Evolutionary conservation across 2,888 invertebrate species (phyloP).

Genomic region (Sylvicola cinctus): DNA sequence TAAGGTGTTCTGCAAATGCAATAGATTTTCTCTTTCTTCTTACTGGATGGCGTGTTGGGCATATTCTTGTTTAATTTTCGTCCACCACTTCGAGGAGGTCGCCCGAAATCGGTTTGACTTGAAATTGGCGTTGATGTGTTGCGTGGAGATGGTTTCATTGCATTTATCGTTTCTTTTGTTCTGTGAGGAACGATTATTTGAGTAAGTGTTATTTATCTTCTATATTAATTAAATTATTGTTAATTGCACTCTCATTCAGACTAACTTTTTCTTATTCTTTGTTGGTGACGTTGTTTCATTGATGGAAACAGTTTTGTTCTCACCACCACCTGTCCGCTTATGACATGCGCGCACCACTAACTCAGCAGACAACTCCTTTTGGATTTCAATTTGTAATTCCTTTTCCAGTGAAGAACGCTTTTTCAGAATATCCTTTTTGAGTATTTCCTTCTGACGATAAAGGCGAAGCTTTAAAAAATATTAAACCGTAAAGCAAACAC

Average conservation of each 20-base stretch:
- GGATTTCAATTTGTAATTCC: slow-evolving; percentile 75
- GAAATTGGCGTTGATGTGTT: not conserved
- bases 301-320: slow-evolving; percentile 1
- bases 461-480: slow-evolving; percentile 40
- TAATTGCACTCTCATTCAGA: too few relatives aligned
- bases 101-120: slow-evolving; percentile 17
- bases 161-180: too few relatives aligned
- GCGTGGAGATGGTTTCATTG: not conserved
- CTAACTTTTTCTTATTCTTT: slow-evolving; percentile 1
- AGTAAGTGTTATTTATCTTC: too few relatives aligned
- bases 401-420: slow-evolving; percentile 76
- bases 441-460: slow-evolving; percentile 72
- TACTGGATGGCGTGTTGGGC: slow-evolving; percentile 13
- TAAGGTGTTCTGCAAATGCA: slow-evolving; percentile 89
- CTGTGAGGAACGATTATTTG: too few relatives aligned
- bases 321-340: slow-evolving; percentile 16
- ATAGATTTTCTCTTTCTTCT: slow-evolving; percentile 59
- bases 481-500: too few relatives aligned
- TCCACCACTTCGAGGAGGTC: slow-evolving; percentile 18
- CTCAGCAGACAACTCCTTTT: slow-evolving; percentile 56
- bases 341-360: slow-evolving; percentile 48
- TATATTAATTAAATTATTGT: too few relatives aligned
- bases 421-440: slow-evolving; percentile 84
- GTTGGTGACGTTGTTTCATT: slow-evolving; percentile 13
- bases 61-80: too few relatives aligned